Evolutionary conservation across 2,113 vertebrate species (phyloP).

Genomic region (Suricata suricatta): DNA sequence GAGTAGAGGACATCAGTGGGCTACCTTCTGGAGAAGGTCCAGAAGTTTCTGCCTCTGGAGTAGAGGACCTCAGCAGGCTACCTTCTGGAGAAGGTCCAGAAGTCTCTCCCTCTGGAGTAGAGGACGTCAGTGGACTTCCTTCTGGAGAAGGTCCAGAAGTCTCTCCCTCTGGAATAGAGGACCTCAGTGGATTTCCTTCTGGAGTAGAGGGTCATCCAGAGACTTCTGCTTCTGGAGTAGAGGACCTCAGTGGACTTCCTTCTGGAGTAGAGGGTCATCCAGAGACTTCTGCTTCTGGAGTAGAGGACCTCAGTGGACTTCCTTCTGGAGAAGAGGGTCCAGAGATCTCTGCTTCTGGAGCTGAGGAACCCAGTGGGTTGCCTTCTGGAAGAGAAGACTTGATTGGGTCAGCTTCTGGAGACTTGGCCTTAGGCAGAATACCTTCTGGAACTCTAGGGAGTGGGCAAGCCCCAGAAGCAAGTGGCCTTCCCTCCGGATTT

Average conservation of each 20-base stretch:
- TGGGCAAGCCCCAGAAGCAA: slow-evolving; percentile 80
- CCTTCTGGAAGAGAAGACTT: slow-evolving; percentile 85
- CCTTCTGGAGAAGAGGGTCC: slow-evolving; percentile 79
- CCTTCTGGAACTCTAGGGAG: slow-evolving; percentile 82
- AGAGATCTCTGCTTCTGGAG: slow-evolving; percentile 82
- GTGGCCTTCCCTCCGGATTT: slow-evolving; percentile 83
- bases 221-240: slow-evolving; percentile 68
- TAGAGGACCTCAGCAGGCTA: slow-evolving; percentile 46
- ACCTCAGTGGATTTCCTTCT: slow-evolving; percentile 79
- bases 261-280: slow-evolving; percentile 76
- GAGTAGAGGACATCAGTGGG: slow-evolving; percentile 35
- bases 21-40: slow-evolving; percentile 79
- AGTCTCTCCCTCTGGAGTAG: slow-evolving; percentile 54
- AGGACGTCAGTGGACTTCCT: slow-evolving; percentile 60
- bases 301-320: slow-evolving; percentile 78
- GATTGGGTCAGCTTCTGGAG: slow-evolving; percentile 81
- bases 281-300: slow-evolving; percentile 75
- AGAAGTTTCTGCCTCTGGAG: slow-evolving; percentile 79
- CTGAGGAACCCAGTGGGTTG: slow-evolving; percentile 82
- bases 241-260: slow-evolving; percentile 79
- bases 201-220: slow-evolving; percentile 54
- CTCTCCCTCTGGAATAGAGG: slow-evolving; percentile 71
- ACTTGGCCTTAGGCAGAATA: slow-evolving; percentile 71
- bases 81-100: slow-evolving; percentile 63
- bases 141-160: slow-evolving; percentile 72